Percentiles rank a stretch among this genome's conserved stretches.
Evolutionary conservation across 2,113 vertebrate genomes (phyloP).

Genomic region (Prinia subflava): DNA sequence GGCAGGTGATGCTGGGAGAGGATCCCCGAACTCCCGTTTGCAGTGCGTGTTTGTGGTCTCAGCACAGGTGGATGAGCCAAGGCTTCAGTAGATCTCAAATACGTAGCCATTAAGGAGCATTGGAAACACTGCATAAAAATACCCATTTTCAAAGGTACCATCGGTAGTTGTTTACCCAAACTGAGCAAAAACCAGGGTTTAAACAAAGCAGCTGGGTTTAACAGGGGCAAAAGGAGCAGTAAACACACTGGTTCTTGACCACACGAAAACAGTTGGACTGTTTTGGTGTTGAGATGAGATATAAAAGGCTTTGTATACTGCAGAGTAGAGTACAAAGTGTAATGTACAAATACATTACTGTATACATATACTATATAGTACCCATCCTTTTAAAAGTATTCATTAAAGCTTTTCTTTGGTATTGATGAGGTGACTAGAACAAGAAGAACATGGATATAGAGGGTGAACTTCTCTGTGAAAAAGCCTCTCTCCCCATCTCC

Average conservation of each 20-base stretch:
- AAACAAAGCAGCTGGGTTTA: background rate
- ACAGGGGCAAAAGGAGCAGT: background rate
- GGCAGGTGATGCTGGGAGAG: background rate
- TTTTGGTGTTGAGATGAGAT: background rate
- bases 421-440: background rate
- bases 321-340: background rate
- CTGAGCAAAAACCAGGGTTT: background rate
- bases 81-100: background rate
- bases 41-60: background rate
- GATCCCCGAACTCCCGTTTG: background rate
- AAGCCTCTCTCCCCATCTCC: background rate
- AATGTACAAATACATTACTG: background rate
- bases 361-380: background rate
- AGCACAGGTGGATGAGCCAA: too few relatives aligned
- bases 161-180: background rate
- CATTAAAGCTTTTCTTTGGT: background rate
- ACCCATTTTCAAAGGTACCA: background rate
- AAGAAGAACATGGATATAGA: background rate
- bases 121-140: background rate
- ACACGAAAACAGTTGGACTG: background rate
- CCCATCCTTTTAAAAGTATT: background rate
- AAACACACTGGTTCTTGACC: background rate
- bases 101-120: background rate
- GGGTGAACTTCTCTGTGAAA: background rate
- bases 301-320: background rate